Evolutionary conservation across 1,140 invertebrate genomes (phyloP).

Genomic region (Manduca sexta): DNA sequence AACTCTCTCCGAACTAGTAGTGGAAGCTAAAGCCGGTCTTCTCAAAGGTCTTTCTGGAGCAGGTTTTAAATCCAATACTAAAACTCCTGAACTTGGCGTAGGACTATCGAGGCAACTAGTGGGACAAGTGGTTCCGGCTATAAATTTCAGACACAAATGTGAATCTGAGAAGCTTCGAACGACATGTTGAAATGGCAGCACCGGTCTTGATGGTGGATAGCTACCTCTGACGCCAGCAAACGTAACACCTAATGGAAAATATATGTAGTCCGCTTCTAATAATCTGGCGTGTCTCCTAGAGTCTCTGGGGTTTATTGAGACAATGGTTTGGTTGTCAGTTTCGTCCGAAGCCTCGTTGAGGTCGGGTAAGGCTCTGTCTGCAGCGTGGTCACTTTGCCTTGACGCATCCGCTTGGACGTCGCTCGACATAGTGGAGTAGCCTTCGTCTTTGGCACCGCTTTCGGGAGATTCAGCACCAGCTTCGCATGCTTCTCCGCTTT

Average conservation of each 20-base stretch:
- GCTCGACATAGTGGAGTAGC: slow-evolving; percentile 92
- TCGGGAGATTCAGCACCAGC: slow-evolving; percentile 80
- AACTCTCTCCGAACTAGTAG: slow-evolving; percentile 66
- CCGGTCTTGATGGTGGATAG: slow-evolving; percentile 79
- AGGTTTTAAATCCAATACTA: slow-evolving; percentile 72
- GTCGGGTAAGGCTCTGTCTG: slow-evolving; percentile 77
- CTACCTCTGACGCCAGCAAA: slow-evolving; percentile 79
- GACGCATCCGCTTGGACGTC: slow-evolving; percentile 84
- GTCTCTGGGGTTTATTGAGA: slow-evolving; percentile 72
- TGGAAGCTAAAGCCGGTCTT: slow-evolving; percentile 56
- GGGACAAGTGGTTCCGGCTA: slow-evolving; percentile 71
- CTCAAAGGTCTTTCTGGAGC: slow-evolving; percentile 60
- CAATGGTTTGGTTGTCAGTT: slow-evolving; percentile 75
- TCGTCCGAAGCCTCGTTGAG: slow-evolving; percentile 82
- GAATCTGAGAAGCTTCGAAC: slow-evolving; percentile 83
- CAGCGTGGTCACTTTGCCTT: slow-evolving; percentile 71
- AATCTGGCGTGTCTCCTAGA: slow-evolving; percentile 69
- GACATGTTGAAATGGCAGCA: slow-evolving; percentile 81
- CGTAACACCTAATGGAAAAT: slow-evolving; percentile 79
- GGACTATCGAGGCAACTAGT: slow-evolving; percentile 74
- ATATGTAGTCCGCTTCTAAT: slow-evolving; percentile 77
- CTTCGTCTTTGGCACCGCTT: slow-evolving; percentile 87
- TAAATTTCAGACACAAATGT: slow-evolving; percentile 79
- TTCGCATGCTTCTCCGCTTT: slow-evolving; percentile 61
- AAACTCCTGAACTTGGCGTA: slow-evolving; percentile 74